phyloP scores from a whole-genome alignment of 2,113 vertebrate species.

The Pyrgilauda ruficollis region DNA sequence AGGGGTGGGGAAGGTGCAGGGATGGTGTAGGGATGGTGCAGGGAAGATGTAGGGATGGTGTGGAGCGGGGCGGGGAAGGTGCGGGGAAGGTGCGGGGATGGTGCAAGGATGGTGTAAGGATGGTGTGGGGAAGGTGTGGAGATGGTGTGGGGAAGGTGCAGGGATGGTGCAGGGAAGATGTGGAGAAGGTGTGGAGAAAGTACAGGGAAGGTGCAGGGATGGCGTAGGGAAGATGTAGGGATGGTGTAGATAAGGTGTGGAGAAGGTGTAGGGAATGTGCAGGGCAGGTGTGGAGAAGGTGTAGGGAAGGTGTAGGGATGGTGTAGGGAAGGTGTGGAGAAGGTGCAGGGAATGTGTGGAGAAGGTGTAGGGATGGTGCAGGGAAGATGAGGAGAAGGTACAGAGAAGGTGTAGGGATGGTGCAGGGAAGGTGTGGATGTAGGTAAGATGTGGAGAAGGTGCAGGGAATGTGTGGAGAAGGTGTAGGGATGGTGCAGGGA shows the following conservation, averaged over 20 bases:
- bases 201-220: no score
- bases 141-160: fast-evolving
- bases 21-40: fast-evolving
- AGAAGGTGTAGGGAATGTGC: not conserved
- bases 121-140: no score
- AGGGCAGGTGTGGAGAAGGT: no score
- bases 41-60: not conserved
- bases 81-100: not conserved
- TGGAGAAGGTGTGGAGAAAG: no score
- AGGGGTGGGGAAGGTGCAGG: fast-evolving
- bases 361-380: fast-evolving
- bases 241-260: not conserved
- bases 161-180: no score
- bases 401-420: not conserved
- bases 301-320: no score
- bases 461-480: no score
- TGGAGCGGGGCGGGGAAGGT: fast-evolving
- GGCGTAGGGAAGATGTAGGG: not conserved
- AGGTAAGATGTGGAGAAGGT: no score
- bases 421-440: no score
- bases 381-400: no score
- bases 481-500: not conserved
- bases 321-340: no score
- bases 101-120: no score
- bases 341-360: fast-evolving